A percentile compares a stretch with the other conserved stretches of the same genome.
phyloP scores from a whole-genome alignment of 2,113 vertebrate genomes.

The Rattus norvegicus region GRCr8 NC_086032.1:41946001-41946500 shows the following conservation, averaged over 20 bases:
- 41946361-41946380: neutral
- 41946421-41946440: neutral
- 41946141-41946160: neutral
- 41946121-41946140: neutral
- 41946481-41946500: neutral
- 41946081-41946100: neutral
- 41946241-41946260: neutral
- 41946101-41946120: neutral
- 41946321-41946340: neutral
- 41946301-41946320: neutral
- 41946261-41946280: neutral
- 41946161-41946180: neutral
- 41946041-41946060: no score
- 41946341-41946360: neutral
- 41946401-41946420: neutral
- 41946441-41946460: neutral
- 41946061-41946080: neutral
- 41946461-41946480: neutral
- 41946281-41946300: neutral
- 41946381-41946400: neutral
- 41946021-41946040: neutral
- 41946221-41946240: neutral
- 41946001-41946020: neutral
- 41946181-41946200: neutral
- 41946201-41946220: neutral